Evolutionary conservation across 1,140 invertebrate genomes (phyloP).

Genomic region (Cydia pomonella): DNA sequence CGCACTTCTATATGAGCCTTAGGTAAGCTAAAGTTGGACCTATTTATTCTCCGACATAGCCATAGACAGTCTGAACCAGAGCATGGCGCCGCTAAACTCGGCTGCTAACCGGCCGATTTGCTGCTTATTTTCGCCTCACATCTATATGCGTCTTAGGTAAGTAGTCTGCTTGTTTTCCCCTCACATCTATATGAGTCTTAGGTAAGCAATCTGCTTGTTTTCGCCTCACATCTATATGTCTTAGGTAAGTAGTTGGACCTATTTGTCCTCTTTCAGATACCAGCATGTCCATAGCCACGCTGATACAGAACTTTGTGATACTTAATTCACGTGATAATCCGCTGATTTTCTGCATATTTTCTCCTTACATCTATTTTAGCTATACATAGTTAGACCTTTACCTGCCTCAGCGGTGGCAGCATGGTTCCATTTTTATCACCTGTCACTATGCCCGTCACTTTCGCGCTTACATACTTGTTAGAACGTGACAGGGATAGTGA

Average conservation of each 20-base stretch:
- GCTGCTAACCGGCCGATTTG: constrained; percentile 98
- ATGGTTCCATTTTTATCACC: too few species aligned
- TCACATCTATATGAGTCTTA: too few species aligned
- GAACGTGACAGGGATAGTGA: too few species aligned
- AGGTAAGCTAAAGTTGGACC: constrained; percentile 44
- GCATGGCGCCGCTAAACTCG: constrained; percentile 92
- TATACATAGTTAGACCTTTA: too few species aligned
- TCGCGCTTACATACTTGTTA: too few species aligned
- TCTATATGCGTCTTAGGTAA: constrained; percentile 67
- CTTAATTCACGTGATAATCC: constrained; percentile 97
- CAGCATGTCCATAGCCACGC: constrained; percentile 92
- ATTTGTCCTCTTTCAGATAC: constrained; percentile 51
- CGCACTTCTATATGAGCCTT: constrained; percentile 68
- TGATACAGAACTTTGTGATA: constrained; percentile 95
- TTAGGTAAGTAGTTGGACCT: too few species aligned
- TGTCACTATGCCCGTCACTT: too few species aligned
- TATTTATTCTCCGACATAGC: constrained; percentile 83
- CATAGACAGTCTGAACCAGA: constrained; percentile 95
- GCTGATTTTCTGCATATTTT: constrained; percentile 96
- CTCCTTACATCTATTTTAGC: constrained; percentile 70
- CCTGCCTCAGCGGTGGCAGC: too few species aligned
- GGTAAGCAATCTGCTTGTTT: too few species aligned
- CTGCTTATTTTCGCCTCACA: constrained; percentile 88
- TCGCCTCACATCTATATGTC: too few species aligned
- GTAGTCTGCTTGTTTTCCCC: too few species aligned